Evolutionary conservation across 2,888 invertebrate species (phyloP).

Genomic region (Hoplodrina blanda): DNA sequence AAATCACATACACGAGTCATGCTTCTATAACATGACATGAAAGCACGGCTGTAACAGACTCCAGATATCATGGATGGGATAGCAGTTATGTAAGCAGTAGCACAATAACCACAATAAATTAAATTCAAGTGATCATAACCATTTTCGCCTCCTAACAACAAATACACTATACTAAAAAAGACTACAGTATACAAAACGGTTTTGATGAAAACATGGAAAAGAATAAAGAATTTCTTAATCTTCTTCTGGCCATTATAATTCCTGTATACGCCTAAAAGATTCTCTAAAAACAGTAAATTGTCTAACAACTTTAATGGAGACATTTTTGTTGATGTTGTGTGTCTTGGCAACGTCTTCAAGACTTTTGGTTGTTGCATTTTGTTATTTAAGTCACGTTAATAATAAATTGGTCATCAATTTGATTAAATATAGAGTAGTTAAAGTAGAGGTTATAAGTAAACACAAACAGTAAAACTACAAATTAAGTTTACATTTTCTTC

Average conservation of each 20-base stretch:
- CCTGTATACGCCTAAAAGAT: slow-evolving; percentile 10
- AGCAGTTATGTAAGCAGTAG: not conserved
- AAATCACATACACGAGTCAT: not conserved
- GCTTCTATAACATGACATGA: slow-evolving; percentile 9
- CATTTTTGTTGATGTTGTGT: slow-evolving; percentile 5
- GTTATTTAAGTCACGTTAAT: not conserved
- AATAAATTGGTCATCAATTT: not conserved
- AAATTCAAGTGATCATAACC: not conserved
- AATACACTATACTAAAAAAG: not conserved
- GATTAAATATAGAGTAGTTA: not conserved
- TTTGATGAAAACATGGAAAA: not conserved
- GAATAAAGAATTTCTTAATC: not conserved
- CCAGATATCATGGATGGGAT: not conserved
- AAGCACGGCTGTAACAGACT: slow-evolving; percentile 11
- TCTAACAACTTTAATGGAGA: not conserved
- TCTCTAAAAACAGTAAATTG: slow-evolving; percentile 7
- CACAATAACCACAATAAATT: not conserved
- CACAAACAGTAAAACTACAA: not conserved
- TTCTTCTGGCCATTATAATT: not conserved
- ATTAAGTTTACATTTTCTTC: too few relatives aligned
- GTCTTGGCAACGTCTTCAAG: too few relatives aligned
- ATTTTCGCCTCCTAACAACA: not conserved
- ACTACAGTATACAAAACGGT: not conserved
- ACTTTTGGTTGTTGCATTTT: not conserved
- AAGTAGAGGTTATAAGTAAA: not conserved